Conservation (phyloP, 1,140 invertebrate genomes). For the Sycobia sp. region DNA sequence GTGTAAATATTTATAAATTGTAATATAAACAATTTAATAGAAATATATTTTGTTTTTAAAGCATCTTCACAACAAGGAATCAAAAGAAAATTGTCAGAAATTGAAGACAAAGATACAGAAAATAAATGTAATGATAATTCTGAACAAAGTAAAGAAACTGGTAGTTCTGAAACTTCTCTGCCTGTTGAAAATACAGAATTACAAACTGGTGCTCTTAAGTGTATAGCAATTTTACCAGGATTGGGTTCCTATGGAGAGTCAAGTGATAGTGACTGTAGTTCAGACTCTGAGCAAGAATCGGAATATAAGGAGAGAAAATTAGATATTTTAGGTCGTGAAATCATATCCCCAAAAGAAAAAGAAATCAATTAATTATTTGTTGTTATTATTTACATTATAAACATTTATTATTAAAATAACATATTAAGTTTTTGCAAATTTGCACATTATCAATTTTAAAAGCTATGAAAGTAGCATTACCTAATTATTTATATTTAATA, state of each 20-base stretch:
- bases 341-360: slow-evolving; percentile 36
- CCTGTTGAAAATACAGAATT: slow-evolving; percentile 9
- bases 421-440: slow-evolving; percentile 16
- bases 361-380: slow-evolving; percentile 26
- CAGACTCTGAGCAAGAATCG: slow-evolving; percentile 65
- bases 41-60: neutral
- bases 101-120: slow-evolving; percentile 49
- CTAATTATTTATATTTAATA: slow-evolving; percentile 27
- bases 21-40: neutral
- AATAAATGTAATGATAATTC: slow-evolving; percentile 30
- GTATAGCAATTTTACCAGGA: slow-evolving; percentile 78
- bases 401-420: slow-evolving; percentile 32
- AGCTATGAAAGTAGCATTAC: slow-evolving; percentile 2
- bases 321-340: slow-evolving; percentile 67
- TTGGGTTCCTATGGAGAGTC: slow-evolving; percentile 77
- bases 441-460: slow-evolving; percentile 32
- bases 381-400: slow-evolving; percentile 27
- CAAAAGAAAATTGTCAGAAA: slow-evolving; percentile 69
- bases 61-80: slow-evolving; percentile 38
- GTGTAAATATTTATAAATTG: too few relatives aligned
- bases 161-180: neutral
- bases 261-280: slow-evolving; percentile 70
- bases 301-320: slow-evolving; percentile 52
- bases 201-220: slow-evolving; percentile 59
- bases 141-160: slow-evolving; percentile 16